These are phyloP conservation scores for Vicugna pacos DNA, from an alignment of 2,113 vertebrate genomes.

Conservation along the genomic window DNA sequence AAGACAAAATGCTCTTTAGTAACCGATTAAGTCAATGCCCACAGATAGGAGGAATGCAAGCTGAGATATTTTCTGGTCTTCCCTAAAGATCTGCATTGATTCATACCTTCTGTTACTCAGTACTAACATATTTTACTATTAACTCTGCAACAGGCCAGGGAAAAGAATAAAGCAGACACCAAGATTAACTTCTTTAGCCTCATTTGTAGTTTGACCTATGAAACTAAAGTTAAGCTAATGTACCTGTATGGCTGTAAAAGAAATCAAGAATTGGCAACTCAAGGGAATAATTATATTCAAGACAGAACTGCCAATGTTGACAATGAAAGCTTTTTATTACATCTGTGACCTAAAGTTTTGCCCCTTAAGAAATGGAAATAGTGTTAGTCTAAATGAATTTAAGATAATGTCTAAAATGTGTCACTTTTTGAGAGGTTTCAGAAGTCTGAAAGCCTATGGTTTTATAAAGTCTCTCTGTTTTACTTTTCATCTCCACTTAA, in stretches of 20 bases:
- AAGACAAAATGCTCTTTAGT: slow-evolving; percentile 35
- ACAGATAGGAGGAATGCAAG: not conserved
- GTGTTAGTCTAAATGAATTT: not conserved
- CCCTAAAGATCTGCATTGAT: not conserved
- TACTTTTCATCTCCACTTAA: slow-evolving; percentile 48
- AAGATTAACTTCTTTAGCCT: slow-evolving; percentile 17
- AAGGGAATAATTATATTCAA: slow-evolving; percentile 20
- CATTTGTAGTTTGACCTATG: slow-evolving; percentile 22
- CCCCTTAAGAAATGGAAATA: slow-evolving; percentile 37
- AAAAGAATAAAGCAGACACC: not conserved
- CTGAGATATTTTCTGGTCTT: not conserved
- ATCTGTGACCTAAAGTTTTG: not conserved
- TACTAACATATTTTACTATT: slow-evolving; percentile 27
- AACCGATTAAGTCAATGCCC: not conserved
- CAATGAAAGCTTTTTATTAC: not conserved
- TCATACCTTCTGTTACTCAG: not conserved
- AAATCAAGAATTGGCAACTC: slow-evolving; percentile 47
- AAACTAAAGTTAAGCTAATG: not conserved
- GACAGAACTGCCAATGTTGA: not conserved
- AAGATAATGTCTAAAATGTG: not conserved
- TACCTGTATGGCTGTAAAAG: not conserved
- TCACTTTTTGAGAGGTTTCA: not conserved
- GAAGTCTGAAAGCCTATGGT: not conserved
- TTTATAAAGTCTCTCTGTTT: not conserved
- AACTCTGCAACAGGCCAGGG: not conserved